Evolutionary conservation across 2,888 invertebrate species (phyloP).

Genomic region (Cephus spinipes): DNA sequence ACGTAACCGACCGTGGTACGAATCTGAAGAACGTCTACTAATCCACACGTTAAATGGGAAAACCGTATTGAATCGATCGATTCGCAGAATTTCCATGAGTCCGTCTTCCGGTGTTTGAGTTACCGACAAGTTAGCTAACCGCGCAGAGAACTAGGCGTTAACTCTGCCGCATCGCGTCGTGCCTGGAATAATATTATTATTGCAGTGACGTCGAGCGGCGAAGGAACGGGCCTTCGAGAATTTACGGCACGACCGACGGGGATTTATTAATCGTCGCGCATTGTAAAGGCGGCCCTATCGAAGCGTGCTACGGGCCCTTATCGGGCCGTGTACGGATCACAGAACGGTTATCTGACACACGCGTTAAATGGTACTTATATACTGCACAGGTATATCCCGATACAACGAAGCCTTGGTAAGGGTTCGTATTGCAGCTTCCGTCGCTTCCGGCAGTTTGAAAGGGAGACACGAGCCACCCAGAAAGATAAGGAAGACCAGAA

Average conservation of each 20-base stretch:
- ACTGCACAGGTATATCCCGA: not conserved
- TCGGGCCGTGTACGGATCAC: not conserved
- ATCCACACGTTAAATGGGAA: not conserved
- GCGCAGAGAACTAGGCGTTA: not conserved
- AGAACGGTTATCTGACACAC: not conserved
- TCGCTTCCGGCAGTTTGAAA: not conserved
- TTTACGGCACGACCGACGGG: slow-evolving; percentile 13
- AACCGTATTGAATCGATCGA: not conserved
- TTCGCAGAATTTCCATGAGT: not conserved
- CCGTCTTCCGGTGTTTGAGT: not conserved
- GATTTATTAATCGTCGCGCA: slow-evolving; percentile 33
- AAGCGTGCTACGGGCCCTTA: not conserved
- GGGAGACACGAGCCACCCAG: not conserved
- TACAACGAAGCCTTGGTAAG: not conserved
- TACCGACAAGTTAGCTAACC: not conserved
- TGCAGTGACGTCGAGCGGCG: not conserved
- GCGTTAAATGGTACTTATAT: not conserved
- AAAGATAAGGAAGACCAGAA: not conserved
- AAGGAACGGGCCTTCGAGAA: not conserved
- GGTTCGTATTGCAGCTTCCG: not conserved
- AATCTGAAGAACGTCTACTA: not conserved
- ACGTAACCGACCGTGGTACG: not conserved
- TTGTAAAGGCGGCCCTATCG: not conserved
- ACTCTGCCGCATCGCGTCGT: not conserved
- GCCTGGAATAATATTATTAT: not conserved